Conservation (phyloP, 2,797 vertebrate genomes). For the Myotis vivesi region DNA sequence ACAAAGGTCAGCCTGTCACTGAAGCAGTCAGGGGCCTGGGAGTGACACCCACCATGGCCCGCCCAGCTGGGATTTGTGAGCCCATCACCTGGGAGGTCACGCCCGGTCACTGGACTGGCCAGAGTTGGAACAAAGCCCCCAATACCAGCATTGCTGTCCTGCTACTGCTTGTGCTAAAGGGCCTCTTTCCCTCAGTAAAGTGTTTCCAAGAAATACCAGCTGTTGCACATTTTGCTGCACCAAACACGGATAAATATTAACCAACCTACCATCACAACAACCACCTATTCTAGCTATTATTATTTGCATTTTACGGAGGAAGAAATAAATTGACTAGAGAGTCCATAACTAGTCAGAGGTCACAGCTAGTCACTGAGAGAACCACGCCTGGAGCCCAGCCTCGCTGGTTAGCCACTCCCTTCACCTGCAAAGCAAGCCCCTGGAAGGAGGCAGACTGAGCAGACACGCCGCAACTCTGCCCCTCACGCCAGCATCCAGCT, state of each 20-base stretch:
- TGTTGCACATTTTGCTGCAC: neutral
- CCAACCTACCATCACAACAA: neutral
- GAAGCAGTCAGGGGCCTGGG: neutral
- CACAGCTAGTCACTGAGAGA: neutral
- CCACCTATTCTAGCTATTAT: neutral
- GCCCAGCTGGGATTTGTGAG: neutral
- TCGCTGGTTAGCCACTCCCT: neutral
- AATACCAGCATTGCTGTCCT: neutral
- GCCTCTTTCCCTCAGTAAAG: neutral
- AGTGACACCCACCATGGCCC: neutral
- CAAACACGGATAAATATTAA: neutral
- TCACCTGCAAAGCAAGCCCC: neutral
- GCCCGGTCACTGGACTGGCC: neutral
- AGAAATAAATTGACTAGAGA: neutral
- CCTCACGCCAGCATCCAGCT: neutral
- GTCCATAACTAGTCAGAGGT: neutral
- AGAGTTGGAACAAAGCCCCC: too few species aligned
- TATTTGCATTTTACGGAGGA: neutral
- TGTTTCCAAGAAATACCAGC: neutral
- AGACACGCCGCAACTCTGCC: neutral
- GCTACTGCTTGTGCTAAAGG: neutral
- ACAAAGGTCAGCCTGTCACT: neutral
- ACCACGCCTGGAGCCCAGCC: neutral
- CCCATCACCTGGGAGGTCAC: neutral
- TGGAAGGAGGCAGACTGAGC: neutral